Base-by-base conservation (phyloP, 2,888 invertebrate genomes). In the Zhengitettix transpicula region DNA sequence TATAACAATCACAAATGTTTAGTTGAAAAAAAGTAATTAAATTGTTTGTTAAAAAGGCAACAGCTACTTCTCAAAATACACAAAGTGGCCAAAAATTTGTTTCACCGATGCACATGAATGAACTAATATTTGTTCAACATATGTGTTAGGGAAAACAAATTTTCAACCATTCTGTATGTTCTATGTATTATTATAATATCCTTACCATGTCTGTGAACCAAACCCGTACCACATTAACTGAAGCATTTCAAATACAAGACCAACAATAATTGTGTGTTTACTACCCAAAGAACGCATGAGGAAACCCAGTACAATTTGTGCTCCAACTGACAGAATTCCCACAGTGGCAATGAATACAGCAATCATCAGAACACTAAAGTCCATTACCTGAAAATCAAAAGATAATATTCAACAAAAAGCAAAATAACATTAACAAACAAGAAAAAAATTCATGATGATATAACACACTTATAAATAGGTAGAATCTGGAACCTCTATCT, bases 181-280 rank as follows among this genome's bases (percentile, higher is more conserved):
- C 28, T 28, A 5, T 28, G 28, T 5, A 5, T 28, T 28, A 5
- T 2, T 28, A 28, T 28, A 5, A 47, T n/a, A 5, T 47, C 66
- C 74, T 76, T 74, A 85, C 96, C 96, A 97, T 64, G 87, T 89
- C 69, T 93, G 88, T 67, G 93, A 93, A 60, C 96, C 95, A 70
- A 97, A 93, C 52, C 97, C 97, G 72, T 94, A 97, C 90, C 95
- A 96, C 78, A 96, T 85, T 65, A 99, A 80, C 74, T 99, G 98
- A 67, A 96, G 79, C 84, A 95, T 89, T 78, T 99, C 98, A 76
- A 97, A 95, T 64, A 94, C 76, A 65, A 99, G 81, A 58, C 98
- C 99, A 71, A 98, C 79, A 82, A 99, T 93, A 68, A 99, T 99
- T 60, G 98, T 94, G 73, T 94, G 92, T 75, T 98, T 97, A 66